phyloP scores from a whole-genome alignment of 2,888 invertebrate genomes.

The Eupithecia vulgata region DNA sequence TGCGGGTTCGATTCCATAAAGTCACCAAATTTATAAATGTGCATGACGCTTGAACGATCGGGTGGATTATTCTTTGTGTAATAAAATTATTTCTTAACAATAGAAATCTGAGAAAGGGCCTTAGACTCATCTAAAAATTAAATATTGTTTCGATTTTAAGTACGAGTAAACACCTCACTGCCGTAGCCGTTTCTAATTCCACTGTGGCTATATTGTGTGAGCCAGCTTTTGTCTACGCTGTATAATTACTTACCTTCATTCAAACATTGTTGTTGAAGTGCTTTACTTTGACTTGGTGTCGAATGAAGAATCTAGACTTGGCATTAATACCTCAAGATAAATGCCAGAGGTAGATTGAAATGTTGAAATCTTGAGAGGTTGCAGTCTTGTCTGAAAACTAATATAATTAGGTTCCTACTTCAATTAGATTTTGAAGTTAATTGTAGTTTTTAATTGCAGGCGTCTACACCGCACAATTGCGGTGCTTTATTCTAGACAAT shows the following conservation, averaged over 20 bases:
- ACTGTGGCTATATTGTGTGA: constrained; percentile 8
- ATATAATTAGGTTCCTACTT: not conserved
- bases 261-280: constrained; percentile 8
- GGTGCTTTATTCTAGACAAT: not conserved
- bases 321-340: not conserved
- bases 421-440: not conserved
- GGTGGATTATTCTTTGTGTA: too few relatives aligned
- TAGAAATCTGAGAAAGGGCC: too few relatives aligned
- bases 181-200: not conserved
- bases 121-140: too few relatives aligned
- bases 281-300: not conserved
- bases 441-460: not conserved
- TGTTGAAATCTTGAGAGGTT: not conserved
- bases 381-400: not conserved
- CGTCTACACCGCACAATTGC: not conserved
- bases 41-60: too few relatives aligned
- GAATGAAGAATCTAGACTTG: not conserved
- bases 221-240: constrained; percentile 14
- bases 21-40: too few relatives aligned
- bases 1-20: too few relatives aligned
- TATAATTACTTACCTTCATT: constrained; percentile 23
- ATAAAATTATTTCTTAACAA: too few relatives aligned
- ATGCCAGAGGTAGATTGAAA: not conserved
- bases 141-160: too few relatives aligned
- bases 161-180: too few relatives aligned